phyloP scores from a whole-genome alignment of 2,113 vertebrate genomes.

The Platanista minor region DNA sequence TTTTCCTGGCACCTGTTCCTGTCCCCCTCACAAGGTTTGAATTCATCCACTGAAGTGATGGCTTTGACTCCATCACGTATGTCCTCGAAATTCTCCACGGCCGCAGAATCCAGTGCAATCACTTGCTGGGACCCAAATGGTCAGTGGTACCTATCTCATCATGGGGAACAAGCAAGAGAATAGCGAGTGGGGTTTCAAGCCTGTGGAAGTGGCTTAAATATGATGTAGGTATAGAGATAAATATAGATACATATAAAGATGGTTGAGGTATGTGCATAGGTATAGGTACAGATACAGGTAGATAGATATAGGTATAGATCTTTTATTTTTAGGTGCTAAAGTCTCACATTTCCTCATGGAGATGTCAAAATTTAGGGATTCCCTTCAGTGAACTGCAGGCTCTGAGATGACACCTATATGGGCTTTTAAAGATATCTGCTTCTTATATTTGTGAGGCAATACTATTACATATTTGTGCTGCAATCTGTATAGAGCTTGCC shows the following conservation, averaged over 20 bases:
- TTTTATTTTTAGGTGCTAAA: not conserved
- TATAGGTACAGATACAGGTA: not conserved
- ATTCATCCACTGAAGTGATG: not conserved
- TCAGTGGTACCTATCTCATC: too few relatives aligned
- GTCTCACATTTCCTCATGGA: not conserved
- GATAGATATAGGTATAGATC: not conserved
- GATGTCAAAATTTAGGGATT: not conserved
- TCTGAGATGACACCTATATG: not conserved
- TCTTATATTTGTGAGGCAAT: not conserved
- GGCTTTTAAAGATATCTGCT: not conserved
- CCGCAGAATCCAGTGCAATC: not conserved
- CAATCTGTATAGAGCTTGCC: not conserved
- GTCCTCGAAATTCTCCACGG: not conserved
- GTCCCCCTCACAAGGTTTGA: not conserved
- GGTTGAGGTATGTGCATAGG: not conserved
- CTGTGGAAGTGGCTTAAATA: too few relatives aligned
- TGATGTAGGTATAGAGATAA: not conserved
- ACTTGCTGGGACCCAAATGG: not conserved
- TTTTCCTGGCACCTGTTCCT: fast-evolving
- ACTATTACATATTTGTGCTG: not conserved
- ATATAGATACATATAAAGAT: not conserved
- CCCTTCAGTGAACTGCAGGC: not conserved
- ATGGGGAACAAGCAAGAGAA: not conserved
- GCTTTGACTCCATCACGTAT: not conserved
- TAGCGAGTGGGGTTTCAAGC: not conserved